A percentile compares a stretch with the other conserved stretches of the same genome.
phyloP scores from a whole-genome alignment of 1,140 invertebrate genomes.

The Danaus plexippus region DNA sequence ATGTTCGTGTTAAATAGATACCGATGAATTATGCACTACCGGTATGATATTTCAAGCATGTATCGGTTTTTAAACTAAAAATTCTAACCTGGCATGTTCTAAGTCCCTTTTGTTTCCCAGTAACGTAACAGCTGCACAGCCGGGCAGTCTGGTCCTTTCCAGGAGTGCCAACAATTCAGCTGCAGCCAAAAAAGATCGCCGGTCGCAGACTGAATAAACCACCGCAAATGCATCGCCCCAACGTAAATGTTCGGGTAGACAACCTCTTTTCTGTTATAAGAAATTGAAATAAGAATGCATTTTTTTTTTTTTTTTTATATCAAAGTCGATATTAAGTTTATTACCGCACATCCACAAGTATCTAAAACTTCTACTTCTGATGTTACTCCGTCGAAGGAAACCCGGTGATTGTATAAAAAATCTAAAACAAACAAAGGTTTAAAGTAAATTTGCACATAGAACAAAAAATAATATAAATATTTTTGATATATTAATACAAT shows the following conservation, averaged over 20 bases:
- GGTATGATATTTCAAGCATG: no score
- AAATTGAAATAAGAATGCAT: background rate
- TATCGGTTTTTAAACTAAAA: no score
- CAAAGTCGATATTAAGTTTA: no score
- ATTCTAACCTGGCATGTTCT: constrained; percentile 79
- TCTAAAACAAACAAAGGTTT: constrained; percentile 73
- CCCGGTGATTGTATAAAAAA: constrained; percentile 82
- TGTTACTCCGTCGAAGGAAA: constrained; percentile 81
- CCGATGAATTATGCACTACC: no score
- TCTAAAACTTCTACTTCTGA: constrained; percentile 87
- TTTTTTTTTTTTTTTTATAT: no score
- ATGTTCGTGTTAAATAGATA: no score
- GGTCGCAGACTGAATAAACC: constrained; percentile 86
- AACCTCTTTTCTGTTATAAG: constrained; percentile 73
- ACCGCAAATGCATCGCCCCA: constrained; percentile 90
- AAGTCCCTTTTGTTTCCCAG: constrained; percentile 87
- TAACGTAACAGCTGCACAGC: constrained; percentile 81
- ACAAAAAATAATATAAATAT: constrained; percentile 1
- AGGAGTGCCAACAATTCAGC: constrained; percentile 79
- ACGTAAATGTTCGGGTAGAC: constrained; percentile 81
- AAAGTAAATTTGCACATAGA: background rate
- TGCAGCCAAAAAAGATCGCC: constrained; percentile 82
- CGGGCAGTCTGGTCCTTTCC: constrained; percentile 77
- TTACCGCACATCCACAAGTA: constrained; percentile 84
- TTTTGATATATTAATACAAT: background rate